Conservation (phyloP, 2,113 vertebrate genomes). For the Pterocles burchelli region DNA sequence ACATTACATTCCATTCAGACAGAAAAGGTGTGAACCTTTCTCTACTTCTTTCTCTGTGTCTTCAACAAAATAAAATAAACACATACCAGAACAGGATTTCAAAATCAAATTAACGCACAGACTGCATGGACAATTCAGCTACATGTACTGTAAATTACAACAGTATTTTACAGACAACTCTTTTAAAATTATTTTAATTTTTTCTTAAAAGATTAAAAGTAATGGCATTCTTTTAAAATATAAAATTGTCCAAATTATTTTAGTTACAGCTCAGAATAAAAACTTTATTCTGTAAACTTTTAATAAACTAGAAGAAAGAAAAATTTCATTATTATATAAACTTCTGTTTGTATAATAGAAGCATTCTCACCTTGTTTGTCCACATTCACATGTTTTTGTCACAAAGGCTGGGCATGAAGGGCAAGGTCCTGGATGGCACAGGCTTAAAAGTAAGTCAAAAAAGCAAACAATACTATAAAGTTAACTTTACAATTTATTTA, state of each 20-base stretch:
- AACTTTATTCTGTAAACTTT: not conserved
- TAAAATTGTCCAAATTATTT: not conserved
- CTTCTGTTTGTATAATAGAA: not conserved
- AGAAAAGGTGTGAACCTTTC: not conserved
- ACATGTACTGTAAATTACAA: not conserved
- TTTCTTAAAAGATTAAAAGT: not conserved
- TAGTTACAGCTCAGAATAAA: not conserved
- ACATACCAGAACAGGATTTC: not conserved
- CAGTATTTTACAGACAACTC: not conserved
- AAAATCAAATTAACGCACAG: not conserved
- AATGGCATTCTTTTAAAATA: not conserved
- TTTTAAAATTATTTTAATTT: not conserved
- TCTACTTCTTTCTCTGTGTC: not conserved
- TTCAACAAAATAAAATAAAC: not conserved
- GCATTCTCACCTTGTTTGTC: conserved; percentile 86
- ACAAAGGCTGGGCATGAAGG: conserved; percentile 93
- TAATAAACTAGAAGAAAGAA: not conserved
- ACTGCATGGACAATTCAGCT: not conserved
- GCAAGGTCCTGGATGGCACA: conserved; percentile 97
- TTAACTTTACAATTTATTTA: not conserved
- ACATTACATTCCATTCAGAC: not conserved
- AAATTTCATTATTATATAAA: not conserved
- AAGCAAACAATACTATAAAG: not conserved
- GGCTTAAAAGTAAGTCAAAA: conserved; percentile 71
- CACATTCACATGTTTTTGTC: conserved; percentile 92